These are phyloP conservation scores for Drosophila parthenogenetica DNA, from an alignment of 2,888 invertebrate species.

Conservation along the genomic window DNA sequence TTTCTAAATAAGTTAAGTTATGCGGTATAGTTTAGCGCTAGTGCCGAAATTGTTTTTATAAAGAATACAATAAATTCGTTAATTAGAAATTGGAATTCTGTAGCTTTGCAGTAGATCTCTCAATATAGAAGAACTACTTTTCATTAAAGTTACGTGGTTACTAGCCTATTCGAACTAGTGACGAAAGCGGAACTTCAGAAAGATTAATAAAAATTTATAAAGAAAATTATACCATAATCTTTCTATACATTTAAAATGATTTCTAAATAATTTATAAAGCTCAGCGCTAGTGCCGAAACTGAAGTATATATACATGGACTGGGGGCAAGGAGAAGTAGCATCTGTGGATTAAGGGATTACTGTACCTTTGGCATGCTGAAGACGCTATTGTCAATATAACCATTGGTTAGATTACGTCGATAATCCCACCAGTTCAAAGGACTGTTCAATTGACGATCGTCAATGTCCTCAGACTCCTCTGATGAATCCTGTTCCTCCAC, in stretches of 20 bases:
- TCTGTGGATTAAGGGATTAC: constrained; percentile 18
- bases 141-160: too few species aligned
- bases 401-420: constrained; percentile 79
- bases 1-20: too few species aligned
- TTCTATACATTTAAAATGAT: neutral
- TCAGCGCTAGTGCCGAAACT: neutral
- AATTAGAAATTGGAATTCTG: too few species aligned
- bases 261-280: constrained; percentile 7
- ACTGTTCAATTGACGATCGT: constrained; percentile 23
- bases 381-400: constrained; percentile 78
- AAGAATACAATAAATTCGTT: too few species aligned
- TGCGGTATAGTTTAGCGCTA: too few species aligned
- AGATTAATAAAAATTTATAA: neutral
- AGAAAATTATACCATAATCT: neutral
- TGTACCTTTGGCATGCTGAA: constrained; percentile 77
- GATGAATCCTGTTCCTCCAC: constrained; percentile 66
- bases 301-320: neutral
- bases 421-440: constrained; percentile 74
- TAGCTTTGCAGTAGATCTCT: too few species aligned
- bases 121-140: too few species aligned
- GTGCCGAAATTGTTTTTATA: too few species aligned
- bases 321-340: constrained; percentile 60
- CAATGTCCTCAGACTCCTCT: constrained; percentile 43
- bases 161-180: too few species aligned
- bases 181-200: neutral